These are phyloP conservation scores for Lepidonotus clava DNA, from an alignment of 2,888 invertebrate genomes.

Conservation along the genomic window DNA sequence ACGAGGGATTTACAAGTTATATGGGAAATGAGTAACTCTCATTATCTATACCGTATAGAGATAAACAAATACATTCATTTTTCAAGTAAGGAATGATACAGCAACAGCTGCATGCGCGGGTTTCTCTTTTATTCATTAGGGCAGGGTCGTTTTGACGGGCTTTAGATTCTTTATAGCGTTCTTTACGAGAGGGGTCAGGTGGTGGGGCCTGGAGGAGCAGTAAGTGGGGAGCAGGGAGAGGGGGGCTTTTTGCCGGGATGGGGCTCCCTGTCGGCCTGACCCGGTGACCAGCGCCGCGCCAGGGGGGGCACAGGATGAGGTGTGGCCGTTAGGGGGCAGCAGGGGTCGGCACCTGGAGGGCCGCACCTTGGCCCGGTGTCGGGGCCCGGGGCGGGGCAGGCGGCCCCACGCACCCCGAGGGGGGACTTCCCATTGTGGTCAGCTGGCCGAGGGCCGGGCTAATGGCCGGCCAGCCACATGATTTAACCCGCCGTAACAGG, in stretches of 20 bases:
- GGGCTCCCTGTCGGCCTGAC: constrained; percentile 14
- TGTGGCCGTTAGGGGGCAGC: constrained; percentile 30
- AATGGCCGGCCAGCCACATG: constrained; percentile 37
- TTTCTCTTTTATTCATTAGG: no score
- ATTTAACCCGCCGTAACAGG: constrained; percentile 50
- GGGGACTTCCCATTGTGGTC: constrained; percentile 27
- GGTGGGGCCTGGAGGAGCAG: neutral
- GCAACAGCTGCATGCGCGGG: no score
- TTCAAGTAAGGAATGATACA: no score
- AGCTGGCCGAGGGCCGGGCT: neutral
- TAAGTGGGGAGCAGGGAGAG: neutral
- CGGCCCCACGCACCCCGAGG: neutral
- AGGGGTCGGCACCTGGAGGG: constrained; percentile 40
- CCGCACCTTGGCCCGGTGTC: neutral
- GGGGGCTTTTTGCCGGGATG: neutral
- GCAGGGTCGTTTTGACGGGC: no score
- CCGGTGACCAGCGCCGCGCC: neutral
- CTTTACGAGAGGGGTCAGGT: neutral
- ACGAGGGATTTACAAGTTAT: no score
- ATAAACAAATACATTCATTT: no score
- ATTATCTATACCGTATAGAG: no score
- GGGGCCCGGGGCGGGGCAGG: neutral
- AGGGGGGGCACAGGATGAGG: constrained; percentile 20
- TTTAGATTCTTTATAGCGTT: no score
- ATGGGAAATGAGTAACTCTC: no score